Base-by-base conservation (phyloP, 2,888 invertebrate species). In the Andrena flavipes region DNA sequence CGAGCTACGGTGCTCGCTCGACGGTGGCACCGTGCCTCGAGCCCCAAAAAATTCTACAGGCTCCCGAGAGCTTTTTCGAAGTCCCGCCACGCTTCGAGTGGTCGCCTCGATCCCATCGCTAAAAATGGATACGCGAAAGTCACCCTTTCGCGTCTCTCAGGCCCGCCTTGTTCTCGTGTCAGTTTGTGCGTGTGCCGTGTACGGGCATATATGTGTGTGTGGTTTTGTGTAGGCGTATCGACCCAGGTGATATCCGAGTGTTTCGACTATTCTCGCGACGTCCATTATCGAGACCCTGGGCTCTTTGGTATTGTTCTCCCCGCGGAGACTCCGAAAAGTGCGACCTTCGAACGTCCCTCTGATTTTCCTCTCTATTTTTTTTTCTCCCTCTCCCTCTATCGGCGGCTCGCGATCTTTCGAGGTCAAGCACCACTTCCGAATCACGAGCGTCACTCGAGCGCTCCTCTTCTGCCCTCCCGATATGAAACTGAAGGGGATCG, bases 261-360 rank as follows among this genome's bases (percentile, higher is more conserved):
- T 73, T 69, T 54, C 78, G 72, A 80, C 76, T 42, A 71, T 80
- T 69, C 60, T 86, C 80, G 82, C 86, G 84, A 76, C 85, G 82
- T 87, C 76, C 84, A 84, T 87, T 87, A 90, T 90, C 90, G 90
- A 92, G 92, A 92, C 91, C 91, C 90, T 90, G 90, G 90, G 91
- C 91, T 92, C 92, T 92, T 92, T 92, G 92, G 92, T 91, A 92
- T 92, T 90, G 89, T 91, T 92, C 91, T 88, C 82, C 88, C 23
- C 78, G 89, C 86, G 88, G 87, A 89, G 89, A 84, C 75, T 79
- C 69, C 75, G 84, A 88, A 78, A 88, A 84, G 76, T 76, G 85
- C 82, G 82, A 77, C 80, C 81, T 82, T 63, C 75, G 77, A 56
- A 74, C 67, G 76, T 70, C 69, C 73, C 69, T 64, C 49, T 71